phyloP scores from a whole-genome alignment of 2,113 vertebrate species.

The Crotalus viridis region DNA sequence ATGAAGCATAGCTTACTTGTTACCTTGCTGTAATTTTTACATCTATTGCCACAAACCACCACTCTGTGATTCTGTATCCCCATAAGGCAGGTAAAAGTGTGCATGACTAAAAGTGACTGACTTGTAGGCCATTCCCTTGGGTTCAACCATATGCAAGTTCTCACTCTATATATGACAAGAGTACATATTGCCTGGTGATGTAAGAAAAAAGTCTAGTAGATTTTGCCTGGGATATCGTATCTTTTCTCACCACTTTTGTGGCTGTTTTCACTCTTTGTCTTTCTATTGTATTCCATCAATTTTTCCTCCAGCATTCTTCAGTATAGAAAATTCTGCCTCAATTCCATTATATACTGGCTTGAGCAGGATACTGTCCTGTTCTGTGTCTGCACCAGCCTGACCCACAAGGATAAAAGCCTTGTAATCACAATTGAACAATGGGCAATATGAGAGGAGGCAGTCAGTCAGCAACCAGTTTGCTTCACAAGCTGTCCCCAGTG shows the following conservation, averaged over 20 bases:
- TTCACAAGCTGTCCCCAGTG: too few relatives aligned
- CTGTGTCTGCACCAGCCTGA: too few relatives aligned
- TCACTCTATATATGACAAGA: background rate
- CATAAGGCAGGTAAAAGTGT: background rate
- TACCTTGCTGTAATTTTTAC: background rate
- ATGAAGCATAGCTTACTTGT: background rate
- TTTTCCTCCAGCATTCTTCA: background rate
- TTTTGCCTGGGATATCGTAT: background rate
- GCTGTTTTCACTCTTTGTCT: background rate
- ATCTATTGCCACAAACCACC: background rate
- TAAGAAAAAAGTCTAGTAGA: background rate
- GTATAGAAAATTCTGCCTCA: background rate
- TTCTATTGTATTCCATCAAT: background rate
- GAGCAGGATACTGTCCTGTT: too few relatives aligned
- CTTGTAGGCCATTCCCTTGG: background rate
- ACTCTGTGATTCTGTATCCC: background rate
- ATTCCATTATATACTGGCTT: too few relatives aligned
- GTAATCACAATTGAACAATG: too few relatives aligned
- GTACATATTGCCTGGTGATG: background rate
- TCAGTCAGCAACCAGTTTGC: too few relatives aligned
- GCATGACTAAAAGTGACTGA: background rate
- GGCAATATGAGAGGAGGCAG: too few relatives aligned
- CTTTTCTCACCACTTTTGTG: background rate
- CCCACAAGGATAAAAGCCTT: too few relatives aligned
- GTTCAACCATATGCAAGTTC: background rate